phyloP scores from a whole-genome alignment of 2,797 vertebrate genomes.

The Morelia viridis region DNA sequence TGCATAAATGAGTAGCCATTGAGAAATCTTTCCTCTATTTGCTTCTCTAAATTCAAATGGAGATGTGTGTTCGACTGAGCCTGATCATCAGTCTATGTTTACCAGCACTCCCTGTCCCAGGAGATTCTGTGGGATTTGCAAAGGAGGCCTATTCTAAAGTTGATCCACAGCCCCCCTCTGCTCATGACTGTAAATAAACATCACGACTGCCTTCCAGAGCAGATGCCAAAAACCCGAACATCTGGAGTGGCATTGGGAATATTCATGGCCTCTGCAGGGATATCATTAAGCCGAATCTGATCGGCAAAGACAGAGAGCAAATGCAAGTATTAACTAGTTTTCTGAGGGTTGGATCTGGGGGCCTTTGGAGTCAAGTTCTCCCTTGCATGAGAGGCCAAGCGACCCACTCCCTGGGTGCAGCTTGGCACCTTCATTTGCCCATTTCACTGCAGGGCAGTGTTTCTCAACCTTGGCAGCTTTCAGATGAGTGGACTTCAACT shows the following conservation, averaged over 20 bases:
- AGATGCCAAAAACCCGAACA: not conserved
- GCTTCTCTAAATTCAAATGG: not conserved
- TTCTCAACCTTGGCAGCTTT: too few relatives aligned
- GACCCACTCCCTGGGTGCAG: too few relatives aligned
- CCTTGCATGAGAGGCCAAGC: too few relatives aligned
- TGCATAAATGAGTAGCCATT: not conserved
- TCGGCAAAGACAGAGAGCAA: too few relatives aligned
- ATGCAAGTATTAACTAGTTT: too few relatives aligned
- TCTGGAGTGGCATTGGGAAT: too few relatives aligned
- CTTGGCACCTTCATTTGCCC: too few relatives aligned
- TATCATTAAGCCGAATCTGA: not conserved
- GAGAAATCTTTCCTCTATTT: not conserved
- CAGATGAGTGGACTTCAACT: too few relatives aligned
- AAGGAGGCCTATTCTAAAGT: too few relatives aligned
- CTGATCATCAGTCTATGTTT: not conserved
- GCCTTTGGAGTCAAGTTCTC: too few relatives aligned
- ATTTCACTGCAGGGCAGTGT: too few relatives aligned
- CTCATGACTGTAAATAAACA: not conserved
- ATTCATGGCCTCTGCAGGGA: not conserved
- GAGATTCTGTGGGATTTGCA: not conserved
- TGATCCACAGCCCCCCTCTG: not conserved
- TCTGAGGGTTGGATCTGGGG: too few relatives aligned
- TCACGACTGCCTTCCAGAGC: not conserved
- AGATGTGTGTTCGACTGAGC: not conserved
- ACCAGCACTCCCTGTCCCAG: not conserved